Conservation (phyloP, 2,113 vertebrate species). For the Pteropus alecto region DNA sequence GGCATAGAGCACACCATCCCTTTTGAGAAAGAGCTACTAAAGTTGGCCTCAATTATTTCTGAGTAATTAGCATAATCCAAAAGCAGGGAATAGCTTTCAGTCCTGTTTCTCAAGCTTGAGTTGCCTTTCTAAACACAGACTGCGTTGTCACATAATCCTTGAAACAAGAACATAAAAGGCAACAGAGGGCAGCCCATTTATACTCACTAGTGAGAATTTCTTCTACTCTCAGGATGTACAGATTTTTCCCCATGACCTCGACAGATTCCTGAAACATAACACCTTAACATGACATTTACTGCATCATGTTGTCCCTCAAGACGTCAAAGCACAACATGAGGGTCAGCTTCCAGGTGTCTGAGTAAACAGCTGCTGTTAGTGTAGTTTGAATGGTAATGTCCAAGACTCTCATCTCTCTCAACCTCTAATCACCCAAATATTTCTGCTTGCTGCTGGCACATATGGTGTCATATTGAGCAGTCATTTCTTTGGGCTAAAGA, state of each 20-base stretch:
- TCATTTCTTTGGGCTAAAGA: neutral
- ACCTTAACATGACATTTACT: slow-evolving; percentile 36
- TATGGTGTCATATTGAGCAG: neutral
- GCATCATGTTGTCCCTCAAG: neutral
- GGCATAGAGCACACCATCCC: neutral
- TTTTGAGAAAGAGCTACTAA: fast-evolving
- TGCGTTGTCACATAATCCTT: neutral
- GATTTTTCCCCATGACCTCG: neutral
- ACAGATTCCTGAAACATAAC: neutral
- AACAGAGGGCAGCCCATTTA: slow-evolving; percentile 19
- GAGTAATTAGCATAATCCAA: neutral
- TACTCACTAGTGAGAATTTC: slow-evolving; percentile 36
- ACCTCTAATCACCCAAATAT: neutral
- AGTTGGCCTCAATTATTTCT: neutral
- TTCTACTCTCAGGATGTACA: neutral
- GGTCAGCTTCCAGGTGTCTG: neutral
- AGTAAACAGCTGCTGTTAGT: neutral
- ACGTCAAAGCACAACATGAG: neutral
- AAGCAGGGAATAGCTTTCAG: neutral
- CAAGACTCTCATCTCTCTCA: neutral
- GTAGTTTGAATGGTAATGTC: neutral
- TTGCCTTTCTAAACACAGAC: neutral
- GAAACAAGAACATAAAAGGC: neutral
- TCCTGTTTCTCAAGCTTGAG: neutral
- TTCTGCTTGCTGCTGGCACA: neutral